Evolutionary conservation across 2,113 vertebrate genomes (phyloP), one percentile per base, ranked within the genome.

Genomic region (Antechinus flavipes): DNA sequence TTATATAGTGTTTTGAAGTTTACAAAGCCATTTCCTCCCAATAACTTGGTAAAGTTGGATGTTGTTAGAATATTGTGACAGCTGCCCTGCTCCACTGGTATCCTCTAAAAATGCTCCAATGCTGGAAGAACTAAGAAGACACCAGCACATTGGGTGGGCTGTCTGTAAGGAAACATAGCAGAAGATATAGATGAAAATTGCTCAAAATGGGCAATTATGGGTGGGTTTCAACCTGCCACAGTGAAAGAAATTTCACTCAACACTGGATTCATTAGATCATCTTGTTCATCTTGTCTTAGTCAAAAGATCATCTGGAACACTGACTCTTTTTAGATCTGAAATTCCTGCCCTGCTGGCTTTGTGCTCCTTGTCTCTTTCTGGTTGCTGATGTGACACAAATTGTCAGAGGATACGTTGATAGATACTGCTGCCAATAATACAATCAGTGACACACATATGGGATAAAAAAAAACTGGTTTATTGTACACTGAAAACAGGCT

Each of bases 1-100:
- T n/a, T 76, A 76, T n/a, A 35, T 76, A 10, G 16, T 84, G n/a
- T 42, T 84, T 84, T 42, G 68, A 42, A 84, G n/a, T 84, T 84
- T 84, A 84, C 68, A 84, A 84, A 42, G n/a, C n/a, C 68, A 84
- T 84, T 84, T 84, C 68, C 68, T 84, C n/a, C 68, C 68, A 84
- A 84, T 84, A 84, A 84, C n/a, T 84, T n/a, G n/a, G n/a, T 42
- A 42, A 84, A 42, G n/a, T 84, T 84, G 68, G 68, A 84, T 84
- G 22, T 84, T 42, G 19, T 84, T 19, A 84, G 68, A 84, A 84
- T 84, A 84, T 84, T 84, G n/a, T 84, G 68, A 84, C 68, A 84
- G 68, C 68, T 84, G 68, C 68, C n/a, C 19, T 42, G 7, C 68
- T 84, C n/a, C 68, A 84, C 68, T 84, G 19, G n/a, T 42, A 84